Evolutionary conservation across 2,888 invertebrate genomes (phyloP).

Genomic region (Ectemnius cavifrons): DNA sequence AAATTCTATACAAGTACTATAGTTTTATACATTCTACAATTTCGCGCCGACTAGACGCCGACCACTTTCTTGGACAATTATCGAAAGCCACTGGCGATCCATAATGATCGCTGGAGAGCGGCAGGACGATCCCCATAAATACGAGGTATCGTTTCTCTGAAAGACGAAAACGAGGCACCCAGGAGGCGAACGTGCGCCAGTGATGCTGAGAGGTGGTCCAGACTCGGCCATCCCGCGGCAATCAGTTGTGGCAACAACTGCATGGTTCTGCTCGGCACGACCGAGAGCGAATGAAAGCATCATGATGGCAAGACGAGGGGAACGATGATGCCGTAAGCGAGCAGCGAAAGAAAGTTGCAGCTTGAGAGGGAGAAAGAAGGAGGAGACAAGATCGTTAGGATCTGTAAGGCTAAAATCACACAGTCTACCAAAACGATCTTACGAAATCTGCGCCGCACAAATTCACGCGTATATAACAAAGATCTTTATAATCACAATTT

Average conservation of each 20-base stretch:
- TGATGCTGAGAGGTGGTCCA: slow-evolving; percentile 23
- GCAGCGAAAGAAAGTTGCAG: not conserved
- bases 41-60: not conserved
- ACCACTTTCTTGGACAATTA: slow-evolving; percentile 24
- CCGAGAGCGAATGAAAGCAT: slow-evolving; percentile 21
- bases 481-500: too few species aligned
- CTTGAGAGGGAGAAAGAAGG: slow-evolving; percentile 1
- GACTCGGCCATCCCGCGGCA: slow-evolving; percentile 23
- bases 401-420: slow-evolving; percentile 12
- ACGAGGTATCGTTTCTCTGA: slow-evolving; percentile 26
- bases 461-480: too few species aligned
- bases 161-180: slow-evolving; percentile 32
- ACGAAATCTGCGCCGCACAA: too few species aligned
- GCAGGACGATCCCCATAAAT: slow-evolving; percentile 14
- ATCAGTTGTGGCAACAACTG: slow-evolving; percentile 33
- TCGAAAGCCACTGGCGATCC: slow-evolving; percentile 18
- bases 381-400: slow-evolving; percentile 40
- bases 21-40: not conserved
- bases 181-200: slow-evolving; percentile 22
- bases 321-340: slow-evolving; percentile 3
- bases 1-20: too few species aligned
- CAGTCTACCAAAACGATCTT: not conserved
- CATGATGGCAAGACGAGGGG: slow-evolving; percentile 5
- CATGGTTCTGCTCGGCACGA: slow-evolving; percentile 2
- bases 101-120: slow-evolving; percentile 33